A percentile compares a stretch with the other conserved stretches of the same genome.
Conservation (phyloP, 2,113 vertebrate genomes). For the Polypterus senegalus region DNA sequence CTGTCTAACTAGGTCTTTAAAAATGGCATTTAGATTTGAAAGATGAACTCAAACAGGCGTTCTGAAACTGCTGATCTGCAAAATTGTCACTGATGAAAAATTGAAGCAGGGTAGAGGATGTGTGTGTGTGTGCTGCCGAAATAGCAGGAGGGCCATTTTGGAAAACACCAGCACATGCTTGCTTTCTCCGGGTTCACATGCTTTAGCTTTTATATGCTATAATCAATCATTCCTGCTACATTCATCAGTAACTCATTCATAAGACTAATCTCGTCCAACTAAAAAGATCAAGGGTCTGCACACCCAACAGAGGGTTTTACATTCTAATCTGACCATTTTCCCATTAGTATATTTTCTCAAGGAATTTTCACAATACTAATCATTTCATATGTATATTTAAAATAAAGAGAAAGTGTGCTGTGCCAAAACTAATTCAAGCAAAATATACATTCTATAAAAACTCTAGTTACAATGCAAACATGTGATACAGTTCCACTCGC, state of each 20-base stretch:
- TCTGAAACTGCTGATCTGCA: conserved; percentile 35
- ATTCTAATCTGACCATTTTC: conserved; percentile 20
- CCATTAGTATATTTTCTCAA: too few species aligned
- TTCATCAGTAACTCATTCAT: conserved; percentile 49
- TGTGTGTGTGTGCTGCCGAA: conserved; percentile 18
- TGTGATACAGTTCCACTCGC: too few species aligned
- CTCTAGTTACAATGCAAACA: too few species aligned
- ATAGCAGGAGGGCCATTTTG: conserved; percentile 28
- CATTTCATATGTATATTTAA: too few species aligned
- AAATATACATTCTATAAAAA: too few species aligned
- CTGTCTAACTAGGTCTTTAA: too few species aligned
- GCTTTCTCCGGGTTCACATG: conserved; percentile 33
- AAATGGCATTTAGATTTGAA: conserved; percentile 17
- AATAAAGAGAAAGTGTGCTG: too few species aligned
- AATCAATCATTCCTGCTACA: conserved; percentile 48
- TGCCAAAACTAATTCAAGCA: too few species aligned
- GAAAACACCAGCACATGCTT: conserved; percentile 30
- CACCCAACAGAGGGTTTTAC: conserved; percentile 26
- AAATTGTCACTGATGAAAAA: conserved; percentile 48
- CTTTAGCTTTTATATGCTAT: conserved; percentile 21
- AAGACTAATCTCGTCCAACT: conserved; percentile 40
- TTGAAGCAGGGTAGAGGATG: conserved; percentile 30
- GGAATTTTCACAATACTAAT: too few species aligned
- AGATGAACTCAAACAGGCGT: conserved; percentile 23
- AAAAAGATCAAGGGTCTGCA: conserved; percentile 38